A percentile compares a stretch with the other conserved stretches of the same genome.
These are phyloP conservation scores for Casuarius casuarius DNA, from an alignment of 2,113 vertebrate genomes.

Conservation along the genomic window DNA sequence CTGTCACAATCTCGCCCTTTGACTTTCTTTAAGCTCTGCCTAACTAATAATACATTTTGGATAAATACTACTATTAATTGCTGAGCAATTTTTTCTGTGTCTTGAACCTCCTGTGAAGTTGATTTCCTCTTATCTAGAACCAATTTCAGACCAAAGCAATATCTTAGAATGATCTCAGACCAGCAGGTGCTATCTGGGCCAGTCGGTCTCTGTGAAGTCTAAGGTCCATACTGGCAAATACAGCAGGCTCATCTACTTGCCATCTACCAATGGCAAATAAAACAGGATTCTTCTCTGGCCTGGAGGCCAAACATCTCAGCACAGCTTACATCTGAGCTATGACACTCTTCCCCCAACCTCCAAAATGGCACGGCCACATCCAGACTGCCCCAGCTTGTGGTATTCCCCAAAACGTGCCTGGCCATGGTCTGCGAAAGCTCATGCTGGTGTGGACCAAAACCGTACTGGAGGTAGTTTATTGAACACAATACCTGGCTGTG, in stretches of 20 bases:
- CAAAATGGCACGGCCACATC: rapidly evolving
- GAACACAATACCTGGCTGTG: rapidly evolving
- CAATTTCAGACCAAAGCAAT: background rate
- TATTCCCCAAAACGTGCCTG: background rate
- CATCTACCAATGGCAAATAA: background rate
- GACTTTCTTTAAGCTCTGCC: background rate
- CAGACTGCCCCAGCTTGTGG: background rate
- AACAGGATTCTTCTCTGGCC: background rate
- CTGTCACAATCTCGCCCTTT: background rate
- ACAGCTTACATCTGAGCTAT: background rate
- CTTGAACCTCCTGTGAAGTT: background rate
- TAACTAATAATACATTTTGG: background rate
- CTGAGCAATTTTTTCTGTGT: background rate
- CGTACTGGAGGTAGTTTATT: background rate
- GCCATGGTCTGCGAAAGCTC: background rate
- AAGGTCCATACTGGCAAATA: background rate
- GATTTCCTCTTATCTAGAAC: background rate
- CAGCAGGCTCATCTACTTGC: background rate
- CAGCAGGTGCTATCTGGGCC: background rate
- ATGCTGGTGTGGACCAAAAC: background rate
- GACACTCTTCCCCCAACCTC: background rate
- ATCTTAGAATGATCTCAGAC: background rate
- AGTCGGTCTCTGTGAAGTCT: background rate
- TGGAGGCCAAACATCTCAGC: background rate
- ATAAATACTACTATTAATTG: background rate